Percentiles rank a stretch among this genome's conserved stretches.
These are phyloP conservation scores for Patella pellucida DNA, from an alignment of 2,888 invertebrate species.

Conservation along the genomic window DNA sequence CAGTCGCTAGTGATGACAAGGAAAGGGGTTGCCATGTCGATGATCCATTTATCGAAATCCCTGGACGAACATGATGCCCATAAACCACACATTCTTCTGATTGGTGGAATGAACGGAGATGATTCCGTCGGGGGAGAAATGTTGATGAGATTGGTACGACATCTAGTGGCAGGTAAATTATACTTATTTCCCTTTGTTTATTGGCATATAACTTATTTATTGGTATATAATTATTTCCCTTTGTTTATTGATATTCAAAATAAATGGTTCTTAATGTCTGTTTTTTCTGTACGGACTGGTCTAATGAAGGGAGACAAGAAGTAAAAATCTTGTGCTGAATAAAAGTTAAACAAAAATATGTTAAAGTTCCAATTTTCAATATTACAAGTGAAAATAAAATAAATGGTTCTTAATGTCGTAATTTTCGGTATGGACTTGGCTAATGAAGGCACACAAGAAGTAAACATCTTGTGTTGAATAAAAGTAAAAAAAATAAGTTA, in stretches of 20 bases:
- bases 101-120: slow-evolving; percentile 78
- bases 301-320: neutral
- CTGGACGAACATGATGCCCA: slow-evolving; percentile 39
- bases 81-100: slow-evolving; percentile 86
- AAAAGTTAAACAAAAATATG: no score
- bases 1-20: slow-evolving; percentile 38
- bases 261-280: neutral
- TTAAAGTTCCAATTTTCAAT: neutral
- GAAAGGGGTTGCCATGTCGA: slow-evolving; percentile 41
- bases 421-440: no score
- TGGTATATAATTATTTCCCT: neutral
- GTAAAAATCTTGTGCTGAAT: neutral
- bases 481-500: no score
- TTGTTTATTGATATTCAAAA: neutral
- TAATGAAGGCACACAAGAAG: neutral
- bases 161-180: slow-evolving; percentile 75
- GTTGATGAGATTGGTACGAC: slow-evolving; percentile 78
- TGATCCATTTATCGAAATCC: slow-evolving; percentile 50
- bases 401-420: neutral
- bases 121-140: slow-evolving; percentile 66
- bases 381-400: neutral
- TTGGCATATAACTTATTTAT: no score
- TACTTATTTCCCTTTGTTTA: neutral
- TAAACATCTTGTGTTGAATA: neutral
- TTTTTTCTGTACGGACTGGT: no score